Conservation (phyloP, 1,140 invertebrate genomes). For the Lepidostoma basale region DNA sequence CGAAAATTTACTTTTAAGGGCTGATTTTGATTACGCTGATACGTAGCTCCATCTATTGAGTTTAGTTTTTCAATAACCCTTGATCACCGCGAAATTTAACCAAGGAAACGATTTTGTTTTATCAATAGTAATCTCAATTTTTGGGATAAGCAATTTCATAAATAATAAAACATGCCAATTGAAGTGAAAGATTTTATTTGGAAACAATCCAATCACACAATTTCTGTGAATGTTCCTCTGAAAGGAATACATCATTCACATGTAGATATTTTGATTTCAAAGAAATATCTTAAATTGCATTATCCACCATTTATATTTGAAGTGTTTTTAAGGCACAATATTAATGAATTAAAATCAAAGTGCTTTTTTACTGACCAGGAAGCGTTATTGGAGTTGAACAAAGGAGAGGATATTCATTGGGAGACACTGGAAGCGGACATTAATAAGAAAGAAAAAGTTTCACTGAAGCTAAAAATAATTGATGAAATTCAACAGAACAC, state of each 20-base stretch:
- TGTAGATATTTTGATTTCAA: constrained; percentile 67
- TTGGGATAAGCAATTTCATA: too few relatives aligned
- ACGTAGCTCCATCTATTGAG: too few relatives aligned
- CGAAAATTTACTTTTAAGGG: too few relatives aligned
- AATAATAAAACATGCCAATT: constrained; percentile 65
- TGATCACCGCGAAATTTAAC: constrained; percentile 18
- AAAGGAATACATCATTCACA: constrained; percentile 59
- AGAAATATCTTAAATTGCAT: constrained; percentile 70
- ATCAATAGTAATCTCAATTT: background rate
- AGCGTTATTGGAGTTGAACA: constrained; percentile 67
- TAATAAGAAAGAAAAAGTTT: constrained; percentile 62
- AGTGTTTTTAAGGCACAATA: constrained; percentile 64
- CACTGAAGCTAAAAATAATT: constrained; percentile 60
- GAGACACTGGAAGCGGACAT: constrained; percentile 59
- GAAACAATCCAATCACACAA: constrained; percentile 64
- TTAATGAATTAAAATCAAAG: constrained; percentile 64
- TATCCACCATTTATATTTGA: constrained; percentile 72
- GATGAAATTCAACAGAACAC: constrained; percentile 61
- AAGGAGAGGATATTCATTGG: constrained; percentile 64
- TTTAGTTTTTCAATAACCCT: too few relatives aligned
- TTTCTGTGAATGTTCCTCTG: constrained; percentile 66
- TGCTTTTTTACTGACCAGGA: constrained; percentile 63
- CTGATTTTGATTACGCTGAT: too few relatives aligned
- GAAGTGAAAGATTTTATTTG: constrained; percentile 72
- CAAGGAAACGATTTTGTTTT: background rate